Evolutionary conservation across 64 coral and sea anemone genomes (phyloP).

Genomic region (Actinia tenebrosa): DNA sequence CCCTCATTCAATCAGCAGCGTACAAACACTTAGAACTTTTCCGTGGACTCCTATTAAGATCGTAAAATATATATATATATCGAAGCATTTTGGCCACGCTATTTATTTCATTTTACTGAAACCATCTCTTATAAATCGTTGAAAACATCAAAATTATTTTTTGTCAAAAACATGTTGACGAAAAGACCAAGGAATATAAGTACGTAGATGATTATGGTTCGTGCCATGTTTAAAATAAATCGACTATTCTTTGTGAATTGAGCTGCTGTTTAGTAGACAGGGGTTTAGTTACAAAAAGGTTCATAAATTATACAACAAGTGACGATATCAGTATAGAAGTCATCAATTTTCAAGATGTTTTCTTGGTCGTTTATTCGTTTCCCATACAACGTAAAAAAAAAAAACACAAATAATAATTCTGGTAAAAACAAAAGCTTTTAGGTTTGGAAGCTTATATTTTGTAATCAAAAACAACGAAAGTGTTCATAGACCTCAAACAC

Average conservation of each 20-base stretch:
- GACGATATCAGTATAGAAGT: background rate
- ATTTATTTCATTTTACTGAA: background rate
- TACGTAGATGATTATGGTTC: no score
- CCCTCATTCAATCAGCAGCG: background rate
- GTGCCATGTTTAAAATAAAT: no score
- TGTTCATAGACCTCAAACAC: background rate
- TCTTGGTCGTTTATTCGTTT: slow-evolving; percentile 18
- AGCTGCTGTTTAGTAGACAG: background rate
- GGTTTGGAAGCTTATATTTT: background rate
- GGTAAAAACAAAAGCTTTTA: background rate
- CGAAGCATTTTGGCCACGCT: background rate
- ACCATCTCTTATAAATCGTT: background rate
- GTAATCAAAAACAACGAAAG: background rate
- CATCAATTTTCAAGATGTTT: slow-evolving; percentile 30
- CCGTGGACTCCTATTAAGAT: background rate
- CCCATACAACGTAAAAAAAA: background rate
- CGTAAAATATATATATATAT: background rate
- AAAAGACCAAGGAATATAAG: no score
- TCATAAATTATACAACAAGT: slow-evolving; percentile 12
- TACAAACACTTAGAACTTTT: background rate
- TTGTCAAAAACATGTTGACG: background rate
- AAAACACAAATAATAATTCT: background rate
- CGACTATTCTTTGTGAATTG: background rate
- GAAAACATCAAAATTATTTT: background rate
- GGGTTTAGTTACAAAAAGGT: background rate